A percentile compares a stretch with the other conserved stretches of the same genome.
phyloP scores from a whole-genome alignment of 2,888 invertebrate genomes.

The Tachina grossa region DNA sequence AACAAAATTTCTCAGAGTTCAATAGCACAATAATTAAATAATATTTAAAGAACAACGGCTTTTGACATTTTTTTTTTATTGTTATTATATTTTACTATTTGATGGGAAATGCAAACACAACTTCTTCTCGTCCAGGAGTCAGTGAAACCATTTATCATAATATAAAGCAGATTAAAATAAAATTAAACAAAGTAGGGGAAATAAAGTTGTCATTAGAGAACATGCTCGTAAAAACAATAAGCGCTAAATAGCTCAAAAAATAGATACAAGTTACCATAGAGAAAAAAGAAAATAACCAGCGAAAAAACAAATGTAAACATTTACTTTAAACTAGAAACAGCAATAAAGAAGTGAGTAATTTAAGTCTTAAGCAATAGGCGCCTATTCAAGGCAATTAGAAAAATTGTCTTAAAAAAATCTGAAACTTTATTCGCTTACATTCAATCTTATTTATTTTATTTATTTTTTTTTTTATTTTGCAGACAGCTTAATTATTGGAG shows the following conservation, averaged over 20 bases:
- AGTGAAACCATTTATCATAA: constrained; percentile 48
- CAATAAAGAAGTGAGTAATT: not conserved
- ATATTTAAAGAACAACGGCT: no score
- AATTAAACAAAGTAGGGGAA: constrained; percentile 19
- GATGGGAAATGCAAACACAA: not conserved
- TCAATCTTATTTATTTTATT: constrained; percentile 5
- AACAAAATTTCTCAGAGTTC: no score
- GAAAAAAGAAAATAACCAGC: not conserved
- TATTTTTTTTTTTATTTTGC: constrained; percentile 9
- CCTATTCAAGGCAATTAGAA: constrained; percentile 28
- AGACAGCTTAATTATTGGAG: constrained; percentile 39
- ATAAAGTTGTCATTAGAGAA: constrained; percentile 33
- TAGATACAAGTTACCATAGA: not conserved
- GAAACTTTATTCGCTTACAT: not conserved
- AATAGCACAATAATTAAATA: no score
- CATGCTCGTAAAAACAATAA: not conserved
- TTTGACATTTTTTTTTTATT: not conserved
- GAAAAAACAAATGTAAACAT: constrained; percentile 15
- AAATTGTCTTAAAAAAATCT: constrained; percentile 9
- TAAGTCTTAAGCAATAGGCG: constrained; percentile 8
- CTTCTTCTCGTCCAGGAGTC: not conserved
- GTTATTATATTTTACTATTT: not conserved
- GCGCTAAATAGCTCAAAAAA: not conserved
- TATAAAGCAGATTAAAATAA: constrained; percentile 41
- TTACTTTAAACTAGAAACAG: constrained; percentile 10